Base-by-base conservation (phyloP, 2,888 invertebrate species). In the Tachina grossa region DNA sequence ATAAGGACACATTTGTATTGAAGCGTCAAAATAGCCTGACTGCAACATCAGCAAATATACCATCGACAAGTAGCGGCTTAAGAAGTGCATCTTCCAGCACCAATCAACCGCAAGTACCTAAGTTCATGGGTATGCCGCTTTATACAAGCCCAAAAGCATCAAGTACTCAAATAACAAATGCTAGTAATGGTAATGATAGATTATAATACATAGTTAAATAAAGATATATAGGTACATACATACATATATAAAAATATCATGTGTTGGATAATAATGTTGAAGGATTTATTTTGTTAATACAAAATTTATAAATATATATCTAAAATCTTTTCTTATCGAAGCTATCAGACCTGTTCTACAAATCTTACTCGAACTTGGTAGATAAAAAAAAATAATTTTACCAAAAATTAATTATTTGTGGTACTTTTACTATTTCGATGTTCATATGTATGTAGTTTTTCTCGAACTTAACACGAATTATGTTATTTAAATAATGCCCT, bases 121-220 rank as follows among this genome's bases (percentile, higher is more conserved):
- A 92, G 83, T 97, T 97, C 89, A 96, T 97, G 97, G 97, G 97
- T 59, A 95, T 96, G 94, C 97, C 97, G 13, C 93, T 96, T 71
- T 95, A 95, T 91, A 93, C 93, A 0, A 91, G 87, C 85, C 45
- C 81, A 0, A 89, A 90, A 53, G 59, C 87, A 10, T 13, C 69
- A 9, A 59, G 41, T 59, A 51, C 86, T 22, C 81, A 71, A 81
- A 63, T 81, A 68, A 63, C 22, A 10, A 76, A 76, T 63, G 43
- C 57, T 61, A 76, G 53, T 31, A 80, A 83, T 80, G 83, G 76
- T 13, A 83, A 83, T 59, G 83, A 81, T 45, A 80, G 78, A 68
- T 49, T n/a, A 75, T 59, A 53, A 65, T 55, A 55, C 31, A 79
- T 76, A 19, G 41, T 49, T 49, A 6, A 69, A 65, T 63, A 66